Conservation (phyloP, 2,113 vertebrate genomes). For the rabbit (Oryctolagus cuniculus) region DNA sequence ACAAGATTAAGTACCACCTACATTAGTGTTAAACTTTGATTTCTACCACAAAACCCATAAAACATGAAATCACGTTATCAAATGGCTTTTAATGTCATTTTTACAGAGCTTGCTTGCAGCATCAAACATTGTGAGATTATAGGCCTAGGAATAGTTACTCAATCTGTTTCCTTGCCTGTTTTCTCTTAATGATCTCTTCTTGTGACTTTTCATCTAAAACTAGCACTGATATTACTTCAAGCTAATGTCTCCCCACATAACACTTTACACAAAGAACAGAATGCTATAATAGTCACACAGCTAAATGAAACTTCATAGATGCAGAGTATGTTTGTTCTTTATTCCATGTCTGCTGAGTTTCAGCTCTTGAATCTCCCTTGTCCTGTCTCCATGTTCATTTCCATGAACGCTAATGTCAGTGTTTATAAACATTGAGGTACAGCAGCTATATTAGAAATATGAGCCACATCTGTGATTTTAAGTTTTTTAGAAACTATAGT, state of each 20-base stretch:
- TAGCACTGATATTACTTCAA: slow-evolving; percentile 11
- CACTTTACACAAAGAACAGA: slow-evolving; percentile 14
- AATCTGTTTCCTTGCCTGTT: neutral
- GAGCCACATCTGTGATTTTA: neutral
- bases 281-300: neutral
- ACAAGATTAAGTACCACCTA: neutral
- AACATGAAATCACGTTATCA: neutral
- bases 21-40: neutral
- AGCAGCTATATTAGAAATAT: neutral
- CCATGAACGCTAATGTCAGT: neutral
- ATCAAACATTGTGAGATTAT: neutral
- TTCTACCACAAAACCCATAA: neutral
- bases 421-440: neutral
- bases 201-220: slow-evolving; percentile 4
- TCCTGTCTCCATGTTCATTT: neutral
- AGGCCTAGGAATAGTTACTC: slow-evolving; percentile 20
- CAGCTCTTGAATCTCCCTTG: neutral
- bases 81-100: slow-evolving; percentile 27
- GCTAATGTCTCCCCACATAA: slow-evolving; percentile 2
- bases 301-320: neutral
- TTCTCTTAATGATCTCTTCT: neutral
- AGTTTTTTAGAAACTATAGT: neutral
- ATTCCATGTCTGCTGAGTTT: neutral
- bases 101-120: neutral
- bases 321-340: neutral